A percentile compares a stretch with the other conserved stretches of the same genome.
Evolutionary conservation across 2,888 invertebrate species (phyloP).

Genomic region (Cheilosia urbana): DNA sequence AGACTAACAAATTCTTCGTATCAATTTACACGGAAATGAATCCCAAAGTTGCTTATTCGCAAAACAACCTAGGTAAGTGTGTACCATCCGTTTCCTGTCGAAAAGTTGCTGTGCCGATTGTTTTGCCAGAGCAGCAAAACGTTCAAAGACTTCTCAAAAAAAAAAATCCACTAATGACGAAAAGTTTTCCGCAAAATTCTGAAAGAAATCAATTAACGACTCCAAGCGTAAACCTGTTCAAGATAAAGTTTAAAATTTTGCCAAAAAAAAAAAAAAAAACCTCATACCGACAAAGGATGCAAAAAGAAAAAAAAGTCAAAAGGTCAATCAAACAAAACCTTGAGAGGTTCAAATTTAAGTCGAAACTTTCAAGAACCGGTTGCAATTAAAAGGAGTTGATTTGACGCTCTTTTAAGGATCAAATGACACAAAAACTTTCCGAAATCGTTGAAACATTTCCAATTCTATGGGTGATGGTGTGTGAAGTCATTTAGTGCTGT

Average conservation of each 20-base stretch:
- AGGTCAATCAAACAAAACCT: not conserved
- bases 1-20: too few relatives aligned
- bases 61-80: too few relatives aligned
- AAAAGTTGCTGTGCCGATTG: too few relatives aligned
- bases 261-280: not conserved
- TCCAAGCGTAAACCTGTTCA: conserved; percentile 13
- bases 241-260: conserved; percentile 3
- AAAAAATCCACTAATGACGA: not conserved
- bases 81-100: too few relatives aligned
- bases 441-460: not conserved
- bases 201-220: conserved; percentile 15
- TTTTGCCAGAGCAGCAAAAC: not conserved
- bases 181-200: not conserved
- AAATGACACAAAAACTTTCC: not conserved
- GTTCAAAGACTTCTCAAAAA: not conserved
- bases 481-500: not conserved
- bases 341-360: not conserved
- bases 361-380: not conserved
- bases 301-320: not conserved
- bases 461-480: not conserved
- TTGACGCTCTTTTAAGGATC: not conserved
- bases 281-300: not conserved
- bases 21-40: too few relatives aligned
- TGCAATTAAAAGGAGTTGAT: not conserved
- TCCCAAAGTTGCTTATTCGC: too few relatives aligned